Evolutionary conservation across 2,113 vertebrate species (phyloP).

Genomic region (Cynocephalus volans): DNA sequence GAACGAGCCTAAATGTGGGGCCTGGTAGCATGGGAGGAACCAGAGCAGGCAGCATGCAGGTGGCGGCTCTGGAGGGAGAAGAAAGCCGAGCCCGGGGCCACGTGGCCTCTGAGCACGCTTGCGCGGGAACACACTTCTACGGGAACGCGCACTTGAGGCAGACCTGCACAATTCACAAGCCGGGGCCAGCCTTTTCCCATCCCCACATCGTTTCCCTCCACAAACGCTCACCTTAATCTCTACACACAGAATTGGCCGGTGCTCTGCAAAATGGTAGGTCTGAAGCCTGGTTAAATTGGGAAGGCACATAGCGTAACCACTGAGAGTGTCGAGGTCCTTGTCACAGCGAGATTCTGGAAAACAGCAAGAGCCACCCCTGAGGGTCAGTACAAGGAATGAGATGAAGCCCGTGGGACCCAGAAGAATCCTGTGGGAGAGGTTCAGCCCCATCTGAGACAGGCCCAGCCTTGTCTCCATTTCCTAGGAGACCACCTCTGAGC

Average conservation of each 20-base stretch:
- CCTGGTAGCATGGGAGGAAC: neutral
- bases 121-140: neutral
- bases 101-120: too few species aligned
- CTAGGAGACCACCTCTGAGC: neutral
- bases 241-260: constrained; percentile 95
- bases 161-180: neutral
- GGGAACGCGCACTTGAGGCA: neutral
- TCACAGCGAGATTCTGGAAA: constrained; percentile 95
- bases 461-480: neutral
- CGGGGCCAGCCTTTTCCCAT: neutral
- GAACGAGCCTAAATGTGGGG: neutral
- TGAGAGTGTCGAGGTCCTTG: constrained; percentile 97
- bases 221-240: constrained; percentile 95
- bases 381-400: neutral
- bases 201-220: neutral
- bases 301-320: constrained; percentile 97
- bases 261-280: constrained; percentile 91
- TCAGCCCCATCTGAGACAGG: neutral
- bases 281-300: constrained; percentile 96
- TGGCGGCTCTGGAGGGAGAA: neutral
- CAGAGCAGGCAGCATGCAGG: neutral
- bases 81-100: neutral
- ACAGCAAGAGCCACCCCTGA: neutral
- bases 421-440: neutral
- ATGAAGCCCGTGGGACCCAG: neutral